Base-by-base conservation (phyloP, 2,113 vertebrate genomes). In the Ovis aries region DNA sequence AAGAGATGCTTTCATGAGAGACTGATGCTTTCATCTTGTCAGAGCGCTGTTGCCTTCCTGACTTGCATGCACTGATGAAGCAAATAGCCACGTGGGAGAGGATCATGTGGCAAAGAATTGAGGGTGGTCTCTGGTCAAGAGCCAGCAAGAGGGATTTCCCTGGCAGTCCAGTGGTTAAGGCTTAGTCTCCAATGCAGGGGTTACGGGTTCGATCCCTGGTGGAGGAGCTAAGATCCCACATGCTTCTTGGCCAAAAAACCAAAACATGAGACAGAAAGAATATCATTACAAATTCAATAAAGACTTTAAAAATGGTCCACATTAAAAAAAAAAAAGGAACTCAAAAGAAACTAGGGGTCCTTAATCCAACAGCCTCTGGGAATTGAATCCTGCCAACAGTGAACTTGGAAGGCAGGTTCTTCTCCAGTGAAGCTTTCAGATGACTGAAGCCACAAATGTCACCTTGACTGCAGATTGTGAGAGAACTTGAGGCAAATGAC, bases 31-130 rank as follows among this genome's bases (percentile, higher is more conserved):
- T 53, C 33, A 29, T 60, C 81, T 90, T 77, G 40, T 57, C 10
- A 2, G 40, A 57, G 36, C 1, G 36, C 36, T 67, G 13, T 16
- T 36, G 43, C 43, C 23, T 77, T 52, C 45, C 1, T 9, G n/a
- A 19, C 43, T 84, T 7, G 27, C 6, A 11, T 40, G 27, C 16
- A 10, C 19, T 52, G 27, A 52, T 7, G 52, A 43, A 60, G 45
- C 45, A 43, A 43, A 6, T 1, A 15, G n/a, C 33, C 52, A 27
- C 0, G 1, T 33, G 62, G 43, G 33, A 60, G 50, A 84, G 40
- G 60, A 50, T 43, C 40, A 1, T 2, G 25, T 21, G 8, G 3
- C 3, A 31, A 50, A n/a, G n/a, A 77, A 14, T 0, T 27, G 88
- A 62, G 21, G 64, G 17, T 12, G 3, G 21, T 67, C 50, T 71